Conservation (phyloP, 2,888 invertebrate genomes). For the Cistogaster globosa region DNA sequence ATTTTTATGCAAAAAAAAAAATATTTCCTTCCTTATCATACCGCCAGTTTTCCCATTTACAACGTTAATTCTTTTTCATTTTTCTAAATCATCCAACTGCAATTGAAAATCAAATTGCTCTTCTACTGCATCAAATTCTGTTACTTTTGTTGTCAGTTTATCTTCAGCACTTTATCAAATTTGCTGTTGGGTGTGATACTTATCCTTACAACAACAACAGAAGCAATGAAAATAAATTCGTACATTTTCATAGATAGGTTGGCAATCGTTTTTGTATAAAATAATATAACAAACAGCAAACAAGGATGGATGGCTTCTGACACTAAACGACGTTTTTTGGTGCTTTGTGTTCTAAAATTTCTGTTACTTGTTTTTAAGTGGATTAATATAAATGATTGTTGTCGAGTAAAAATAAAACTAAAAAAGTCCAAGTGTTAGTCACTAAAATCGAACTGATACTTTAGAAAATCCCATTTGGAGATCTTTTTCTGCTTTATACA, state of each 20-base stretch:
- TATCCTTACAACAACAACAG: constrained; percentile 40
- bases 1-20: background rate
- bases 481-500: too few relatives aligned
- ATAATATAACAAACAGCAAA: too few relatives aligned
- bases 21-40: background rate
- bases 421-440: too few relatives aligned
- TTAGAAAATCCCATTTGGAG: too few relatives aligned
- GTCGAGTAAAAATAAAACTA: too few relatives aligned
- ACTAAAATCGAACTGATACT: too few relatives aligned
- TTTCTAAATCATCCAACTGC: constrained; percentile 56
- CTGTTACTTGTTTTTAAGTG: too few relatives aligned
- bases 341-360: too few relatives aligned
- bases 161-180: constrained; percentile 75
- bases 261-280: background rate
- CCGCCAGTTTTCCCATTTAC: background rate
- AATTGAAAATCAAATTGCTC: constrained; percentile 40
- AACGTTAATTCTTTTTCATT: background rate
- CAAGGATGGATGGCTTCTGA: too few relatives aligned
- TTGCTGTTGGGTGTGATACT: constrained; percentile 75
- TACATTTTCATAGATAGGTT: background rate
- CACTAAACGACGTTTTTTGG: too few relatives aligned
- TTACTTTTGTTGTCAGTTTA: constrained; percentile 71
- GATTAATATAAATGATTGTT: too few relatives aligned
- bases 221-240: constrained; percentile 12
- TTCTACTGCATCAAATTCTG: constrained; percentile 61